Base-by-base conservation (phyloP, 2,888 invertebrate species). In the Lasioglossum leucozonium region DNA sequence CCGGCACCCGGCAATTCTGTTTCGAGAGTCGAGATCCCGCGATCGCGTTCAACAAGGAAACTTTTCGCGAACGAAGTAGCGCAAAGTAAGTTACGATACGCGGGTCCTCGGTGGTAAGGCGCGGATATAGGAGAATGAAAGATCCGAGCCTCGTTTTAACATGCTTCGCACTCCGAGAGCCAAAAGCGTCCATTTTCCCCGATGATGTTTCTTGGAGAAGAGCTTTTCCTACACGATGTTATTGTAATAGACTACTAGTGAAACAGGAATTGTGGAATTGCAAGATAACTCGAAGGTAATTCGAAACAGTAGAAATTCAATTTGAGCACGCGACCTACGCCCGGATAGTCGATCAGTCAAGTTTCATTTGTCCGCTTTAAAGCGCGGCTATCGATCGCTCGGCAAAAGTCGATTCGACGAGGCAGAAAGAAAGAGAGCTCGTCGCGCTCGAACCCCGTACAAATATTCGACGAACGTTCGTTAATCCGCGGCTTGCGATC, bases 401-500 rank as follows among this genome's bases (percentile, higher is more conserved):
- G 34, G 42, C 34, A 26, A 75, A 86, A 85, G 75, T 75, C 81
- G 58, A 58, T 44, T 75, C 26, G 18, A 30, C 16, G 72, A 75
- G 40, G 40, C 8, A 44, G 34, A 34, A 3, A 34, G 34, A 34
- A 2, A 34, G 34, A 34, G 71, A 37, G 16, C 51, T 11, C 37
- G 67, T 10, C 40, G 40, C 37, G 10, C n/a, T n/a, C 18, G 37
- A 40, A 22, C 11, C 69, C 22, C 73, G 62, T n/a, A 34, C 44
- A 62, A 72, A 84, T 84, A 84, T 84, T 84, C 84, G 84, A 77
- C 76, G 44, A 67, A 55, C 71, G 77, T 67, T 69, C 79, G 73
- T 58, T 86, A 85, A 82, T 87, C 79, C 85, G 42, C 40, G 77
- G 84, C 73, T 76, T 44, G 22, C 42, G 74, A 78, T 74, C 74